Evolutionary conservation across 2,113 vertebrate species (phyloP).

Genomic region (Dicentrarchus labrax): DNA sequence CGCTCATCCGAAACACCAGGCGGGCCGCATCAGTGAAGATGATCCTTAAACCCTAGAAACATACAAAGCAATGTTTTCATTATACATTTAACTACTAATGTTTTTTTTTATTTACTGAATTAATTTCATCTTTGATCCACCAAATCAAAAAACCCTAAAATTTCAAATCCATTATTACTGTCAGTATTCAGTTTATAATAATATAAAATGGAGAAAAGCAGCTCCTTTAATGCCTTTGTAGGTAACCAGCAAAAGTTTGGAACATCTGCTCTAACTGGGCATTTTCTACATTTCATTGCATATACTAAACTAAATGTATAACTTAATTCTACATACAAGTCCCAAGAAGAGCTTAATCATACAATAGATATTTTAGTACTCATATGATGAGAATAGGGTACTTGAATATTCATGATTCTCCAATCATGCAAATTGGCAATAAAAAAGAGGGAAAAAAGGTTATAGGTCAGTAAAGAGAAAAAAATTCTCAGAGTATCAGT

Average conservation of each 20-base stretch:
- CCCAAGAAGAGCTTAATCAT: not conserved
- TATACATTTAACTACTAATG: not conserved
- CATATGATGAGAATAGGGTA: not conserved
- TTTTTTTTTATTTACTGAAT: not conserved
- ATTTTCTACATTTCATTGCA: not conserved
- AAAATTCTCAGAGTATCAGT: not conserved
- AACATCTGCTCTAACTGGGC: not conserved
- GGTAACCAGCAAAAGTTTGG: not conserved
- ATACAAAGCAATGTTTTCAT: not conserved
- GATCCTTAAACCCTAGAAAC: constrained; percentile 91
- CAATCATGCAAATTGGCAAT: not conserved
- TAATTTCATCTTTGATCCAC: not conserved
- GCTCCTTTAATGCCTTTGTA: not conserved
- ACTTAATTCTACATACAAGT: not conserved
- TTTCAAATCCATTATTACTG: too few relatives aligned
- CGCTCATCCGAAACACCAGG: constrained; percentile 94
- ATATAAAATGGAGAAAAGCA: not conserved
- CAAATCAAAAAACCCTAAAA: not conserved
- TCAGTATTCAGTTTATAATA: not conserved
- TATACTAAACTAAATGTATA: not conserved
- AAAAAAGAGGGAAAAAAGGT: not conserved
- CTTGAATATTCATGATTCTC: not conserved
- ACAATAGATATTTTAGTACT: not conserved
- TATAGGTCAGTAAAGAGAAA: not conserved
- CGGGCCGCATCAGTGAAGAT: constrained; percentile 92